Evolutionary conservation across 2,113 vertebrate species (phyloP), one percentile per base, ranked within the genome.

Genomic region (Himantopus leucocephalus): DNA sequence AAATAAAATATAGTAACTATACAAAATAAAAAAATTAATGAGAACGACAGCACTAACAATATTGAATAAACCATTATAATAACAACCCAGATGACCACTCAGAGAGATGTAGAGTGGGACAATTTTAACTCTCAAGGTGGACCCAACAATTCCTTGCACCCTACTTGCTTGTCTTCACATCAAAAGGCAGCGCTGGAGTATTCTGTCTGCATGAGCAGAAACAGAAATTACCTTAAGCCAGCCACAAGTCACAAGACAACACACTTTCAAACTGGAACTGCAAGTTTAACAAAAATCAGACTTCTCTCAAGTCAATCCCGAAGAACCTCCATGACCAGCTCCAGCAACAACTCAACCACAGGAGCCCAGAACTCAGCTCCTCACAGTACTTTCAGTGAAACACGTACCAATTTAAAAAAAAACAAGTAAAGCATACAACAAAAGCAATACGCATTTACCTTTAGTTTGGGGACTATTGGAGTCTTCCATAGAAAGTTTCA

Each of bases 401-500:
- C 29, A 9, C 0, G 5, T 8, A 20, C 12, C 67, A 62, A 3
- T 29, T 58, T 34, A 66, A 50, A 55, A 58, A 59, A 37, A 48
- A 47, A 47, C 45, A 52, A 70, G 37, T 5, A 30, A 53, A 72
- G 60, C 26, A 34, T 56, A 32, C 22, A 6, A 8, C 11, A 37
- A 11, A 63, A 83, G 23, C 41, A 37, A n/a, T 3, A 24, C 5
- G 23, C 58, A 37, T 94, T 95, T 91, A 99, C 99, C 99, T 99
- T 99, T 97, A 27, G 98, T 98, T 52, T 98, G 98, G 90, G 99
- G 99, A 96, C 99, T 99, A 97, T 98, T 99, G 18, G 99, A 98
- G 95, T 99, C 99, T 91, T 99, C 99, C 90, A 99, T 99, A 85
- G 99, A 99, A 86, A 99, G 98, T 91, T 98, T 99, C 88, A 99